phyloP scores from a whole-genome alignment of 2,888 invertebrate genomes.

The Sycophila texana region DNA sequence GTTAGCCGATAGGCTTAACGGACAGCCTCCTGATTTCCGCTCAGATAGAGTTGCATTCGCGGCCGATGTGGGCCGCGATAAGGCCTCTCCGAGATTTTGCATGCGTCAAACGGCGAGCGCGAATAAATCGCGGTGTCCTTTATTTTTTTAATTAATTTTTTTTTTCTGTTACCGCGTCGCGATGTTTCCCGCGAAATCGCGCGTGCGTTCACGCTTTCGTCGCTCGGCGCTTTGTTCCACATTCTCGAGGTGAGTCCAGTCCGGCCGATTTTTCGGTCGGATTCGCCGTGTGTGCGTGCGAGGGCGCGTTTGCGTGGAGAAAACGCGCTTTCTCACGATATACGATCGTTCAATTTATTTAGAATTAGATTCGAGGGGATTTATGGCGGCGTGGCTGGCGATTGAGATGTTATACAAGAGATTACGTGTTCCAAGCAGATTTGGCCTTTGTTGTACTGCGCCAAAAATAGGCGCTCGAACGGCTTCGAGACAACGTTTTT shows the following conservation, averaged over 20 bases:
- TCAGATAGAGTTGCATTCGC: conserved; percentile 37
- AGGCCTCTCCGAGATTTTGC: conserved; percentile 22
- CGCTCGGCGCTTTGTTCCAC: no score
- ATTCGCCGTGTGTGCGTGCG: no score
- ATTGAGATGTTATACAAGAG: no score
- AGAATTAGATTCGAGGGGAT: background rate
- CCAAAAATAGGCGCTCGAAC: no score
- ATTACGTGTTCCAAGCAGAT: no score
- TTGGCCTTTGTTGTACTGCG: no score
- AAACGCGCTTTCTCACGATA: conserved; percentile 34
- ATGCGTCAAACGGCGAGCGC: background rate
- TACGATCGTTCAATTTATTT: conserved; percentile 10
- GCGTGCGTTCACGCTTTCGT: no score
- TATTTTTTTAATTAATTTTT: no score
- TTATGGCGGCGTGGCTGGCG: background rate
- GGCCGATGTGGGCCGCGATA: conserved; percentile 35
- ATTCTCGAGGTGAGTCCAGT: no score
- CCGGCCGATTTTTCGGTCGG: no score
- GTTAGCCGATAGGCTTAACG: conserved; percentile 10
- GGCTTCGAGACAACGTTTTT: no score
- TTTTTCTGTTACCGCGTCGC: background rate
- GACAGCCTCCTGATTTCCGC: conserved; percentile 46
- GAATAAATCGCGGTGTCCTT: conserved; percentile 32
- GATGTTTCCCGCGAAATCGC: background rate
- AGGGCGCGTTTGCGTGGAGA: background rate